Base-by-base conservation (phyloP, 1,140 invertebrate species). In the Nephotettix cincticeps region DNA sequence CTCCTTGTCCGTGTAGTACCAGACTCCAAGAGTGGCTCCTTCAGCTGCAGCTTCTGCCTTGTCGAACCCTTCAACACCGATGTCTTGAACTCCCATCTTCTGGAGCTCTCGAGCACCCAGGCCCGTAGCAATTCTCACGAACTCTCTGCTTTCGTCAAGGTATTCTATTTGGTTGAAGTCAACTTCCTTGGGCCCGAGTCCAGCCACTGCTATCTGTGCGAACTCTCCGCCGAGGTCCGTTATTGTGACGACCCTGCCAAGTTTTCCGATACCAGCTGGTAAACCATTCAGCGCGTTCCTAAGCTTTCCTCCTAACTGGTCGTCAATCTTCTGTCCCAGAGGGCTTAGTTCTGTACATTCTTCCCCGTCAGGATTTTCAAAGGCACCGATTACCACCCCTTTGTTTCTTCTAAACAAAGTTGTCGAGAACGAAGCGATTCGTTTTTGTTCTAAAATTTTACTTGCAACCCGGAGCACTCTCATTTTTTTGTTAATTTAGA, bases 1-100 rank as follows among this genome's bases (percentile, higher is more conserved):
- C 80, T 90, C 91, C 66, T 86, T 84, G 58, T 89, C 89, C 81
- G 92, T 89, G 79, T 87, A 93, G 43, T 81, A 79, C 83, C 85
- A 91, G 2, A 88, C 77, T 43, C 83, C 83, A 32, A 95, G 80
- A 27, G 81, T 75, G 32, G 87, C 85, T 1, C 91, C 91, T 80
- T 94, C 92, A 1, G 92, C 92, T 1, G 90, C 87, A 29, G 90
- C 88, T 79, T 92, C 89, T 0, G 90, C 84, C 79, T 92, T 86
- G 0, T 85, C 87, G 76, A 92, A 88, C 32, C 84, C 83, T 77
- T 94, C 92, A 0, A 94, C 79, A 6, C 81, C 78, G 54, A 94
- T 89, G 27, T 88, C 80, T 72, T 84, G 85, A 0, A 92, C 85
- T 17, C 88, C 88, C 23, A 83, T 80, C 4, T 83, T 79, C 69